Evolutionary conservation across 2,113 vertebrate species (phyloP).

Genomic region (Lagenorhynchus albirostris): DNA sequence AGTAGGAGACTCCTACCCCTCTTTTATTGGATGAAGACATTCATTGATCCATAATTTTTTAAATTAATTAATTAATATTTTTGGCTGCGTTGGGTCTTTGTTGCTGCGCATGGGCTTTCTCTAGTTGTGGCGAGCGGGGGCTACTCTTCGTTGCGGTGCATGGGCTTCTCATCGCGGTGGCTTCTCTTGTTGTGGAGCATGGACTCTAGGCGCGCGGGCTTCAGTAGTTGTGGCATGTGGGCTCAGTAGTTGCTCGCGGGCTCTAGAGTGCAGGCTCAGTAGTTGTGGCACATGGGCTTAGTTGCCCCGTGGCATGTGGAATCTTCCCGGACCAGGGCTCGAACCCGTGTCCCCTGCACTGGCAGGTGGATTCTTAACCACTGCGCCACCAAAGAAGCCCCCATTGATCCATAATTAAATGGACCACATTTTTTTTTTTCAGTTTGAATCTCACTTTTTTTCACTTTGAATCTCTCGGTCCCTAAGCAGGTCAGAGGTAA

Average conservation of each 20-base stretch:
- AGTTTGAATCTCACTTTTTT: neutral
- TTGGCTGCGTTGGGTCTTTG: neutral
- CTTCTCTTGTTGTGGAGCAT: no score
- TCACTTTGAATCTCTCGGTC: neutral
- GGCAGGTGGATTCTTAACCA: neutral
- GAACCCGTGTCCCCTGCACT: neutral
- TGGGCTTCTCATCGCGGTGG: rapidly evolving
- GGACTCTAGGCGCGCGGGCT: no score
- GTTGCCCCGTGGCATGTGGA: neutral
- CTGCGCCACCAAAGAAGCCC: neutral
- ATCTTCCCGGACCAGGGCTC: neutral
- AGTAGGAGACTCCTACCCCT: neutral
- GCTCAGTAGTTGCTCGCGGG: no score
- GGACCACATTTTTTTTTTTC: neutral
- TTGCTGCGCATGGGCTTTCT: no score
- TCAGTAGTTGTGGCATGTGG: no score
- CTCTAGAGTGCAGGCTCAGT: neutral
- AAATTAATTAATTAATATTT: neutral
- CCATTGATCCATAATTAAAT: neutral
- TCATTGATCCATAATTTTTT: neutral
- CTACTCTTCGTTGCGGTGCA: no score
- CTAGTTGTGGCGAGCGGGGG: no score
- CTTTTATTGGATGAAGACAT: neutral
- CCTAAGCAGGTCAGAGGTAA: neutral
- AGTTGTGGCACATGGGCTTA: neutral